phyloP scores from a whole-genome alignment of 1,140 invertebrate genomes.

The Ceratosolen fusciceps region DNA sequence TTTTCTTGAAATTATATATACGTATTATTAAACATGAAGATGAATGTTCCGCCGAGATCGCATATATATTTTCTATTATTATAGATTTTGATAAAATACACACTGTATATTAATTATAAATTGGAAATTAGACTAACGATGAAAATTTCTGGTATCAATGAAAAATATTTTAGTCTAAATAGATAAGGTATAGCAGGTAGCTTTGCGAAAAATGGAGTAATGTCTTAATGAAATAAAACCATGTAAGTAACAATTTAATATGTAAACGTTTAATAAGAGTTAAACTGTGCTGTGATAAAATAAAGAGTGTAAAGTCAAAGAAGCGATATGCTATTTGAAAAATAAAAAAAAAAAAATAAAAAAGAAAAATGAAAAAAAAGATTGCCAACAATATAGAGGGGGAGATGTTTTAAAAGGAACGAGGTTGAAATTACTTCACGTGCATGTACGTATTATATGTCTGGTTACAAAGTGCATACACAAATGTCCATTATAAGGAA shows the following conservation, averaged over 20 bases:
- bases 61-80: no score
- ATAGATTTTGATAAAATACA: no score
- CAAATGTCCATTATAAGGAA: slow-evolving; percentile 17
- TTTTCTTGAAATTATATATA: no score
- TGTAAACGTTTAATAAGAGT: not conserved
- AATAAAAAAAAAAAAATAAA: no score
- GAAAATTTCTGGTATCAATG: no score
- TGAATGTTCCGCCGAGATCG: no score
- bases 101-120: no score
- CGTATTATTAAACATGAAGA: no score
- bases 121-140: no score
- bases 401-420: not conserved
- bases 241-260: slow-evolving; percentile 20
- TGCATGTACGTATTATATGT: slow-evolving; percentile 4
- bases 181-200: no score
- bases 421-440: not conserved
- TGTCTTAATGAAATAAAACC: not conserved
- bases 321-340: not conserved
- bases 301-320: slow-evolving; percentile 38
- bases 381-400: not conserved
- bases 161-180: no score
- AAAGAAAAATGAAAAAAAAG: no score
- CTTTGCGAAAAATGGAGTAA: not conserved
- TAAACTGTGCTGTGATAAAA: slow-evolving; percentile 39
- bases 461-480: not conserved